Conservation (phyloP, 2,888 invertebrate genomes). For the Leptogaster cylindrica region DNA sequence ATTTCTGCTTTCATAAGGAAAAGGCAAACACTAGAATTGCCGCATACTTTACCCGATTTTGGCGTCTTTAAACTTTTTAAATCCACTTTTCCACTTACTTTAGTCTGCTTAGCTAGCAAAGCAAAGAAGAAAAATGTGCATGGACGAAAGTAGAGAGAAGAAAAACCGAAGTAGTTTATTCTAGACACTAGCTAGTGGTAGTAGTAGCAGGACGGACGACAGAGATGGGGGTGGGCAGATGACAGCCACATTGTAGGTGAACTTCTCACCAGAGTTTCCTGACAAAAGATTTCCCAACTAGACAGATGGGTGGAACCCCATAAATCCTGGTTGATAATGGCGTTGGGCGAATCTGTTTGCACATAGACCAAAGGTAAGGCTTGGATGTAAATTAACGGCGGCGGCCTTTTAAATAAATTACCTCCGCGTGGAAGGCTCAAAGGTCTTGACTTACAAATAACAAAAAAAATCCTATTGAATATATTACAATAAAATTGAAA, state of each 20-base stretch:
- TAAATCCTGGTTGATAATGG: conserved; percentile 36
- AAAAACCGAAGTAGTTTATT: conserved; percentile 1
- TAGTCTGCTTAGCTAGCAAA: conserved; percentile 1
- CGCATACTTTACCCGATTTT: neutral
- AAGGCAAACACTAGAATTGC: conserved; percentile 2
- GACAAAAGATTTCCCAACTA: conserved; percentile 37
- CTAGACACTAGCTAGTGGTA: too few relatives aligned
- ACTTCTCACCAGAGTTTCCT: conserved; percentile 37
- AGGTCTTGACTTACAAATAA: neutral
- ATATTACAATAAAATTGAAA: conserved; percentile 18
- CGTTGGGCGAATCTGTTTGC: conserved; percentile 39
- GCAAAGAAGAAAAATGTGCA: neutral
- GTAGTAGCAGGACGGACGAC: too few relatives aligned
- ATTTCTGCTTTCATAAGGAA: conserved; percentile 13
- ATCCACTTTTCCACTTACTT: conserved; percentile 26
- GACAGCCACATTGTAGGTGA: conserved; percentile 33
- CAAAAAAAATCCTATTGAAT: neutral
- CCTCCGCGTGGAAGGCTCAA: conserved; percentile 32
- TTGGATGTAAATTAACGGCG: conserved; percentile 42
- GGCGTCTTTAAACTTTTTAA: conserved; percentile 31
- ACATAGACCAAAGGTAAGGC: conserved; percentile 39
- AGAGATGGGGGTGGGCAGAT: conserved; percentile 1
- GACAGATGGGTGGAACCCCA: conserved; percentile 40
- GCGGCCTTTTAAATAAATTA: conserved; percentile 40
- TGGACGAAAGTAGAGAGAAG: neutral